Base-by-base conservation (phyloP, 2,113 vertebrate species). In the Oxygymnocypris stewartii region DNA sequence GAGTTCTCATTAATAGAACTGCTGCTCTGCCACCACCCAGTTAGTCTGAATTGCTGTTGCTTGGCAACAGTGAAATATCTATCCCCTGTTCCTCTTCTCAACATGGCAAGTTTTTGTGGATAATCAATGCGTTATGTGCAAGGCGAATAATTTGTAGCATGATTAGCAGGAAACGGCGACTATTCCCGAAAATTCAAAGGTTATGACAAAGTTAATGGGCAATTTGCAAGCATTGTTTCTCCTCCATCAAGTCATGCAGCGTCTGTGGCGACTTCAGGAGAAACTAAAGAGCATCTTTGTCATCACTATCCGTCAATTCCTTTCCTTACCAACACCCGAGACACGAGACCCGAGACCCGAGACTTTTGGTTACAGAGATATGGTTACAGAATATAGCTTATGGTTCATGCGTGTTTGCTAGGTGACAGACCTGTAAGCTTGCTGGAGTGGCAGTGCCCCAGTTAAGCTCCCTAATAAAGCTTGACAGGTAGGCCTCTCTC, bases 41-140 rank as follows among this genome's bases (percentile, higher is more conserved):
- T 90, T 93, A 90, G 90, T 94, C 93, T 92, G 88, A 86, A 90
- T 90, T 86, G 90, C 88, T 91, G 95, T 95, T 95, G 94, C 95
- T 88, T 91, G 91, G 94, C 92, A 94, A 95, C 94, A 86, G 91
- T 90, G 80, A 57, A 90, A 92, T 87, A 75, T 88, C 85, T 78
- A 80, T 82, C 77, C 49, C 20, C 65, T 74, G 61, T 84, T 84
- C 79, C 86, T 90, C 88, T 90, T 79, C 73, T 87, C 86, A 84
- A 86, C 79, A 73, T 67, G 75, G 47, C 40, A 57, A 87, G 80
- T 91, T 88, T 86, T 78, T 23, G 71, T 84, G 37, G 84, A 90
- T 92, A 88, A 90, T 92, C 91, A 85, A 91, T 91, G 91, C 86
- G 90, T 89, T 71, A 63, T 28, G 81, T 78, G 84, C 40, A 87